Conservation (phyloP, 2,888 invertebrate species). For the Rhynchonema sp. region DNA sequence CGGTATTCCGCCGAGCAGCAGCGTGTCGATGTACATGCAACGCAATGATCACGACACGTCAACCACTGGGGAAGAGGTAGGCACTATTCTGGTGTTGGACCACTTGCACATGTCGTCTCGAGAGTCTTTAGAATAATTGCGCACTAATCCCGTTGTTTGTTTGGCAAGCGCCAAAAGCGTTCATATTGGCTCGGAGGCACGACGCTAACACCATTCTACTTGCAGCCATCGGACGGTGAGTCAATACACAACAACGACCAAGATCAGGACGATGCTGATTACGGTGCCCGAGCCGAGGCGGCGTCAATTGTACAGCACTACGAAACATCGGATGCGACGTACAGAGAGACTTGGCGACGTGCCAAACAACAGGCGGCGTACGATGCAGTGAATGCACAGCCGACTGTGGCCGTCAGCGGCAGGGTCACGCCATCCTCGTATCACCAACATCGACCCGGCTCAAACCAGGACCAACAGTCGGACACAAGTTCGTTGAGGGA, state of each 20-base stretch:
- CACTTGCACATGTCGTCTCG: not conserved
- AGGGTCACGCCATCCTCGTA: not conserved
- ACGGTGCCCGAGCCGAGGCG: not conserved
- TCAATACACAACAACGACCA: no score
- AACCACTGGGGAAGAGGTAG: not conserved
- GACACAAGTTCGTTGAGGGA: not conserved
- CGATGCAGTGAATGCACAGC: no score
- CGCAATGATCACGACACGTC: not conserved
- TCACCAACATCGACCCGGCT: not conserved
- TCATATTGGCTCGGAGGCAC: no score
- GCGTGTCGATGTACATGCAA: not conserved
- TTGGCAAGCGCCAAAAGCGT: no score
- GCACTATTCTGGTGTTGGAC: not conserved
- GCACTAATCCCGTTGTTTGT: no score
- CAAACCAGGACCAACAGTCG: no score
- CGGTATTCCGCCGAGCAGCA: not conserved
- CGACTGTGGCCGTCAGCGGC: not conserved
- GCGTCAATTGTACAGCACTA: slow-evolving; percentile 6
- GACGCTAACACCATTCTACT: no score
- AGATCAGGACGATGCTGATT: not conserved
- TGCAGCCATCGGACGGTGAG: no score
- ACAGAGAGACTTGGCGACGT: slow-evolving; percentile 6
- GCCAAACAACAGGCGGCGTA: slow-evolving; percentile 2
- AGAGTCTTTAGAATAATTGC: no score
- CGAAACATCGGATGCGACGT: not conserved